Percentiles rank a stretch among this genome's conserved stretches.
Conservation (phyloP, 1,140 invertebrate species). For the Chrysopa pallens region DNA sequence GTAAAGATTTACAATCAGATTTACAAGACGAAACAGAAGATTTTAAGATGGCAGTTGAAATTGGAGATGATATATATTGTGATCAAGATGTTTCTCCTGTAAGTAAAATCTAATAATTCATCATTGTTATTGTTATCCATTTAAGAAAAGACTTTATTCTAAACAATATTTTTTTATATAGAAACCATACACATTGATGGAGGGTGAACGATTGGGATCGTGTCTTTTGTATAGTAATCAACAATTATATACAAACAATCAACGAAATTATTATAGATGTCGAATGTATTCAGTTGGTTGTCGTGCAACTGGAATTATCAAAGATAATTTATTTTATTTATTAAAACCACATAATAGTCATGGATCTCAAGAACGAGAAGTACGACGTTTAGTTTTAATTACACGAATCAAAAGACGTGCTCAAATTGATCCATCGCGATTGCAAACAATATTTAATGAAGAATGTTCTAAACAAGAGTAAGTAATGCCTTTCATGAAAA, state of each 20-base stretch:
- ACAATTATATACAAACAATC: not conserved
- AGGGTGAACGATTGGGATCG: not conserved
- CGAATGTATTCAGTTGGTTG: not conserved
- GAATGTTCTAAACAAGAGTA: not conserved
- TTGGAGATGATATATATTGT: not conserved
- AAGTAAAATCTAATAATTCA: not conserved
- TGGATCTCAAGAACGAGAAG: not conserved
- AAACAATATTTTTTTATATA: not conserved
- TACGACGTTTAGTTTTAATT: not conserved
- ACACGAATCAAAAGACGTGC: not conserved
- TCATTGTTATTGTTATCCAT: too few species aligned
- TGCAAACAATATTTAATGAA: not conserved
- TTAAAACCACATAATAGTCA: not conserved
- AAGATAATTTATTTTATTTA: not conserved
- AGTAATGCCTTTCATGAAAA: not conserved
- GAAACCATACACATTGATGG: not conserved
- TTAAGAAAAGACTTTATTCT: too few species aligned
- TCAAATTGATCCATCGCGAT: not conserved
- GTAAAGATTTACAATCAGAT: not conserved
- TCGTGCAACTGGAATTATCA: not conserved
- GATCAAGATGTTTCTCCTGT: not conserved
- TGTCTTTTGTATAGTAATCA: not conserved
- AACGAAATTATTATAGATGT: not conserved
- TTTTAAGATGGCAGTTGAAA: not conserved
- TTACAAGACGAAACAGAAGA: not conserved